Base-by-base conservation (phyloP, 2,888 invertebrate species). In the Phanerotoma sp. region DNA sequence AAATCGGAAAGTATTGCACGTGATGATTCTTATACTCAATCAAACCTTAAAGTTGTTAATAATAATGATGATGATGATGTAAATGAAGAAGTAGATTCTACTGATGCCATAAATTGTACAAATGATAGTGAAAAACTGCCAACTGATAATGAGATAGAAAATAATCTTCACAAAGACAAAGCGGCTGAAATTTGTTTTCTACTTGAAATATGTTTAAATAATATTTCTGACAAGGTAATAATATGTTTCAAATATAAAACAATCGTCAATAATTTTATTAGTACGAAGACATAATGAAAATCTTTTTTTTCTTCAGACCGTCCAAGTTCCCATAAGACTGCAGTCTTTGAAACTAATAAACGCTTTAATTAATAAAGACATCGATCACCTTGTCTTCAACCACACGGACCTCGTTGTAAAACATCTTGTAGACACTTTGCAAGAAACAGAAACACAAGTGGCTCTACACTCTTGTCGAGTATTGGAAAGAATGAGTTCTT, bases 341-440 rank as follows among this genome's bases (percentile, higher is more conserved):
- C 91, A 92, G 75, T 88, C 91, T 11, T 79, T 93, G 0, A 90
- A 91, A 79, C 84, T 91, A 44, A 57, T 77, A 6, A 70, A 71
- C 20, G 69, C 69, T 15, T 58, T 77, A 51, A 67, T 69, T 35
- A 73, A 77, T 82, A 37, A 75, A 86, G 28, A 77, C 85, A 47
- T 33, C 4, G 58, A 79, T 79, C 58, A 54, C 50, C 63, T 75
- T 9, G 61, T 76, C 21, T 70, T 71, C 50, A 70, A 83, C 10
- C 82, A 86, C 69, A 72, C 90, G 35, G 72, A 75, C 1, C 68
- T 83, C n/a, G 75, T 93, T 7, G 81, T 84, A 0, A 82, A 81
- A 42, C 81, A 86, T 5, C 72, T 93, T 5, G 79, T 81, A 38
- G 78, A 78, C 22, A 80, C 85, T 56, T 69, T 89, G 41, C 67